Base-by-base conservation (phyloP, 1,140 invertebrate genomes). In the Aphis craccivora region DNA sequence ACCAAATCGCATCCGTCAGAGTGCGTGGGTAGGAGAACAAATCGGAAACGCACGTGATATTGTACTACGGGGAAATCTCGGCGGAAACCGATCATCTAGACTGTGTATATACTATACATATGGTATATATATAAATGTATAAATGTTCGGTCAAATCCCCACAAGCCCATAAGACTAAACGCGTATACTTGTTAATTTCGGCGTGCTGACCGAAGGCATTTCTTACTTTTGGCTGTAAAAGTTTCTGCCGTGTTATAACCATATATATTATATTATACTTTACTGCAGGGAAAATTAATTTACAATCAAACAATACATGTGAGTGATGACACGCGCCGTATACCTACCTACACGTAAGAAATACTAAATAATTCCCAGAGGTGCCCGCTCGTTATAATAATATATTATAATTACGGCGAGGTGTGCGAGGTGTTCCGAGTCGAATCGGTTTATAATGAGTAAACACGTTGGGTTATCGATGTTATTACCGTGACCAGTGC, bases 31-130 rank as follows among this genome's bases (percentile, higher is more conserved):
- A 90, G 35, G 23, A 40, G 55, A 51, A 18, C 14, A 37, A 90
- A 90, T 90, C 89, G 37, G 89, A 90, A 43, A 55, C 55, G 23
- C 35, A 11, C 89, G 53, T 90, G 89, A 60, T 67, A 90, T 90
- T 67, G 89, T 90, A 90, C 89, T 67, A 90, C 55, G 30, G 89
- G 89, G 89, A 90, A 90, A 90, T 90, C 89, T 90, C 89, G 55
- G 18, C 53, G 37, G 37, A 90, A 89, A 55, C 88, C 35, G 88
- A 48, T 55, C 22, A 40, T 90, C 89, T 35, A 37, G 40, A 43
- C 37, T 40, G 2, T 14, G 18, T 76, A 67, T 67, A 40, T 40
- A 40, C 37, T 40, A 40, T 40, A 40, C 3, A 40, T 67, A 67
- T n/a, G n/a, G n/a, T n/a, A 18, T 67, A n/a, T 30, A 25, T 51